phyloP scores from a whole-genome alignment of 1,140 invertebrate genomes.

The Archivesica marissinica region DNA sequence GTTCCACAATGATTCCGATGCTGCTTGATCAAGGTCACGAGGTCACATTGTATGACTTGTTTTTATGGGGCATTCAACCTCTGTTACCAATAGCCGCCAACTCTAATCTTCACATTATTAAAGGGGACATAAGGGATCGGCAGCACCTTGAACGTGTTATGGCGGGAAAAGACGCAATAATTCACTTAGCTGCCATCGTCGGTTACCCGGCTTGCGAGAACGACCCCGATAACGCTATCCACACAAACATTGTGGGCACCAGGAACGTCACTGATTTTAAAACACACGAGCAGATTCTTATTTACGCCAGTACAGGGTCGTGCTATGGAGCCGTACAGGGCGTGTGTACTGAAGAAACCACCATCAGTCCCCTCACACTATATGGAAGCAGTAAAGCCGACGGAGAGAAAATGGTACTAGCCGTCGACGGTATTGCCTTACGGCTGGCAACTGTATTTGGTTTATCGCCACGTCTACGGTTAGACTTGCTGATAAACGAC shows the following conservation, averaged over 20 bases:
- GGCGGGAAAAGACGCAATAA: conserved; percentile 69
- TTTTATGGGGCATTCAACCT: conserved; percentile 74
- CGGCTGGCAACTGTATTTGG: conserved; percentile 79
- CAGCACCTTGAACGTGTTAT: conserved; percentile 67
- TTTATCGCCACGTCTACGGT: conserved; percentile 75
- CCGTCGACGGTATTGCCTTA: conserved; percentile 70
- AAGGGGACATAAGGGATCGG: conserved; percentile 72
- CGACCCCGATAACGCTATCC: conserved; percentile 70
- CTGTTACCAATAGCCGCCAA: conserved; percentile 69
- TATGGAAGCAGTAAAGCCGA: conserved; percentile 78
- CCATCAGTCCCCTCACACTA: conserved; percentile 74
- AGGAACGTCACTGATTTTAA: conserved; percentile 71
- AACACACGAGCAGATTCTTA: conserved; percentile 69
- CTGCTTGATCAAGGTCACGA: conserved; percentile 74
- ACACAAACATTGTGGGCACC: conserved; percentile 75
- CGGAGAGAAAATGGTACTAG: conserved; percentile 72
- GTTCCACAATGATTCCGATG: conserved; percentile 75
- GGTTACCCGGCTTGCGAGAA: conserved; percentile 80
- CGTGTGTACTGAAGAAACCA: conserved; percentile 76
- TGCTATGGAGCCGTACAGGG: conserved; percentile 78
- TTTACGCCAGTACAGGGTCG: conserved; percentile 78
- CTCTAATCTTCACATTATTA: conserved; percentile 69
- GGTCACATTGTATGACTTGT: conserved; percentile 76
- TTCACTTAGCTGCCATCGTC: conserved; percentile 78
- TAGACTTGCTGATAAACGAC: conserved; percentile 79